A percentile compares a stretch with the other conserved stretches of the same genome.
Conservation (phyloP, 2,888 invertebrate genomes). For the Trilocha varians region DNA sequence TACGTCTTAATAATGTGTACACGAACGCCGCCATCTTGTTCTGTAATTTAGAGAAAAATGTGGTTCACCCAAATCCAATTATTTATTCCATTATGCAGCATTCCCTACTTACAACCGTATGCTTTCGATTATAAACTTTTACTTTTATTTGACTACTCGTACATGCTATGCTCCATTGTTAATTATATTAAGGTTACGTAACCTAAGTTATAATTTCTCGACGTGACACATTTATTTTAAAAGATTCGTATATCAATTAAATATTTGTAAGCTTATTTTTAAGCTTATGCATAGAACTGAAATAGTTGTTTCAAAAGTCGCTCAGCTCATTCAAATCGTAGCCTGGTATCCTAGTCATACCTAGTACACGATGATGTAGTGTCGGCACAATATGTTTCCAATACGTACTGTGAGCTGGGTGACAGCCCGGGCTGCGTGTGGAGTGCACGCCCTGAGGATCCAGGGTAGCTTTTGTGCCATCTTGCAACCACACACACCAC, state of each 20-base stretch:
- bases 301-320: too few species aligned
- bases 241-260: not conserved
- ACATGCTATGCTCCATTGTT: not conserved
- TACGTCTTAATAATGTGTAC: slow-evolving; percentile 60
- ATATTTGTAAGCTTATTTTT: not conserved
- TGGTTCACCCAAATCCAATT: not conserved
- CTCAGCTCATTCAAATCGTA: slow-evolving; percentile 38
- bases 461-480: slow-evolving; percentile 61
- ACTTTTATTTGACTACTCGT: too few species aligned
- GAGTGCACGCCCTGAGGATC: slow-evolving; percentile 52
- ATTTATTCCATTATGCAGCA: too few species aligned
- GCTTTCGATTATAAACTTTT: too few species aligned
- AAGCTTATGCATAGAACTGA: not conserved
- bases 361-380: slow-evolving; percentile 49
- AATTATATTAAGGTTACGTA: not conserved
- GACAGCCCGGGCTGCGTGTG: slow-evolving; percentile 51
- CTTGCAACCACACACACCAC: slow-evolving; percentile 65
- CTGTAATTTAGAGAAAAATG: slow-evolving; percentile 26
- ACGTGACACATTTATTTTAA: not conserved
- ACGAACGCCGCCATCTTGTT: slow-evolving; percentile 58
- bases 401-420: slow-evolving; percentile 68
- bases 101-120: not conserved
- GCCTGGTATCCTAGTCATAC: slow-evolving; percentile 35
- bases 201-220: not conserved
- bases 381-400: slow-evolving; percentile 67